Conservation (phyloP, 2,888 invertebrate species). For the Pilophorus perplexus region DNA sequence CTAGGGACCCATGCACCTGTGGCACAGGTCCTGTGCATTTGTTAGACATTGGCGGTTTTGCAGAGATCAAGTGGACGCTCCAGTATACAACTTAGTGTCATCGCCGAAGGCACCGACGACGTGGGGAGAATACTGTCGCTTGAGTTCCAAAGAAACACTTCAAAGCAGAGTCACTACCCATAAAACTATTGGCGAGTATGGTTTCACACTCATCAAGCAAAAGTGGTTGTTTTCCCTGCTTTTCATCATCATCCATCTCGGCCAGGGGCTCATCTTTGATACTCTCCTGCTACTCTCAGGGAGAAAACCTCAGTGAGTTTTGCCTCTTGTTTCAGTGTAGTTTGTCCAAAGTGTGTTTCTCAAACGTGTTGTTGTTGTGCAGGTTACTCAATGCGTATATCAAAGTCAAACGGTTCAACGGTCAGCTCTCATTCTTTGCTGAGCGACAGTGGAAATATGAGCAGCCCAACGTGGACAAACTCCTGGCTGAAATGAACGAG, state of each 20-base stretch:
- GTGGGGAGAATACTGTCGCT: slow-evolving; percentile 27
- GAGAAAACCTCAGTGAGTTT: slow-evolving; percentile 42
- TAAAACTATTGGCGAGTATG: slow-evolving; percentile 8
- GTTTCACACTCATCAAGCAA: slow-evolving; percentile 22
- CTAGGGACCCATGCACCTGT: too few species aligned
- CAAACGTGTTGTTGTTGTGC: too few species aligned
- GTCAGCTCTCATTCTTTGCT: slow-evolving; percentile 19
- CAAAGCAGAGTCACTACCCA: slow-evolving; percentile 15
- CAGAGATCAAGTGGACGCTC: slow-evolving; percentile 10
- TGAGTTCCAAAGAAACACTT: neutral
- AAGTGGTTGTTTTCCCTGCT: slow-evolving; percentile 28
- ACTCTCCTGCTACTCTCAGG: slow-evolving; percentile 32
- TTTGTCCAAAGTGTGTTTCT: neutral
- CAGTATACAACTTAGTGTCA: slow-evolving; percentile 42
- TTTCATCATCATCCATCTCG: slow-evolving; percentile 30
- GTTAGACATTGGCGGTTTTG: too few species aligned
- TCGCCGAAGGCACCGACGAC: slow-evolving; percentile 38
- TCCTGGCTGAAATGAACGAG: slow-evolving; percentile 38
- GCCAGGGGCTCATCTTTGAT: slow-evolving; percentile 41
- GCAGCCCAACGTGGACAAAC: slow-evolving; percentile 37
- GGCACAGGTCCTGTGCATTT: too few species aligned
- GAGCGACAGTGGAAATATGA: slow-evolving; percentile 32
- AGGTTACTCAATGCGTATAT: slow-evolving; percentile 42
- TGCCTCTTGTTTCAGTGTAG: neutral
- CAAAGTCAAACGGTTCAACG: slow-evolving; percentile 38